These are phyloP conservation scores for Cosmia trapezina DNA, from an alignment of 2,888 invertebrate genomes.

Conservation along the genomic window DNA sequence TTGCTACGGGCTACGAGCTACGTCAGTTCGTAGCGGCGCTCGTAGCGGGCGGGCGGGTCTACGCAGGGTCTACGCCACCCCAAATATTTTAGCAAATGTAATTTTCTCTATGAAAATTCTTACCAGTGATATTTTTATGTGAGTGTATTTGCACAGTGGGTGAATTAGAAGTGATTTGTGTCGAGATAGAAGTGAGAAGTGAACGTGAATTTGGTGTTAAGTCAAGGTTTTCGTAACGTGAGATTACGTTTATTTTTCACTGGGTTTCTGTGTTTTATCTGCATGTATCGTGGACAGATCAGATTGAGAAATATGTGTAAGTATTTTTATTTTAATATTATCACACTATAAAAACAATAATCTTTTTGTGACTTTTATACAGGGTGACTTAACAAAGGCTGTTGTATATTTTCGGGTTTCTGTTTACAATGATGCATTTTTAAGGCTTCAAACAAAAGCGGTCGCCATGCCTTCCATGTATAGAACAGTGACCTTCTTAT, in stretches of 20 bases:
- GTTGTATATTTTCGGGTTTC: slow-evolving; percentile 26
- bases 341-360: too few species aligned
- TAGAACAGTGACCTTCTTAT: slow-evolving; percentile 6
- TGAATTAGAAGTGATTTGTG: slow-evolving; percentile 31
- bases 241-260: slow-evolving; percentile 66
- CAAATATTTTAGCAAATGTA: slow-evolving; percentile 68
- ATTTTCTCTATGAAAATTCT: slow-evolving; percentile 78
- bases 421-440: slow-evolving; percentile 50
- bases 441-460: slow-evolving; percentile 10
- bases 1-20: slow-evolving; percentile 76
- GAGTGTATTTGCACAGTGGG: slow-evolving; percentile 26
- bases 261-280: slow-evolving; percentile 61
- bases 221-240: slow-evolving; percentile 56
- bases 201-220: slow-evolving; percentile 53
- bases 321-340: slow-evolving; percentile 50
- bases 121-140: slow-evolving; percentile 33
- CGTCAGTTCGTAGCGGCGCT: slow-evolving; percentile 81
- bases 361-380: neutral
- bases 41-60: slow-evolving; percentile 73
- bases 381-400: slow-evolving; percentile 25
- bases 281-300: slow-evolving; percentile 59
- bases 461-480: slow-evolving; percentile 13
- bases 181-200: slow-evolving; percentile 38
- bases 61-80: slow-evolving; percentile 63
- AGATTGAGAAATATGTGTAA: slow-evolving; percentile 60